Evolutionary conservation across 2,797 vertebrate species (phyloP).

Genomic region (Thripadectes ignobilis): DNA sequence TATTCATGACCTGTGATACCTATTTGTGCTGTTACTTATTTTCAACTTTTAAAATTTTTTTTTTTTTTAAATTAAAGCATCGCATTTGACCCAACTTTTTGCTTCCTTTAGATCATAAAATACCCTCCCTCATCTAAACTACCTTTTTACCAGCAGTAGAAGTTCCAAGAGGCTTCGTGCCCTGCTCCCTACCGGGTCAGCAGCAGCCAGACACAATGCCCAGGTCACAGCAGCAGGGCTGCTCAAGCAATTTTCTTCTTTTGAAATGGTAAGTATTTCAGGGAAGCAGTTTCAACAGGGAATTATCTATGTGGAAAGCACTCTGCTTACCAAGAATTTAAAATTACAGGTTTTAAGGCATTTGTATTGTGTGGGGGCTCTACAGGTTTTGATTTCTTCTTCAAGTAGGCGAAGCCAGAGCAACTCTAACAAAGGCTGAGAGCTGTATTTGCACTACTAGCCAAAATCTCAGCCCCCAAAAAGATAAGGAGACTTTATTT

Average conservation of each 20-base stretch:
- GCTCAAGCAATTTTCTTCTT: neutral
- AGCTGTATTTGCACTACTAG: neutral
- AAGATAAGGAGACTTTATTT: neutral
- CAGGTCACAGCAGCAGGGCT: neutral
- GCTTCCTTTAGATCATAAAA: neutral
- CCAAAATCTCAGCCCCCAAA: neutral
- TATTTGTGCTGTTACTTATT: neutral
- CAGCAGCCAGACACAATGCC: neutral
- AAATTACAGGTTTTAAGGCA: neutral
- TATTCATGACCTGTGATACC: neutral
- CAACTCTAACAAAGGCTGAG: slow-evolving; percentile 28
- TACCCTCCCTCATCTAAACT: neutral
- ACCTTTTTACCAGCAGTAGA: neutral
- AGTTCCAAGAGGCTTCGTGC: neutral
- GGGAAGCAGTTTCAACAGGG: neutral
- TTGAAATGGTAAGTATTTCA: neutral
- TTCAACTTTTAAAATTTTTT: neutral
- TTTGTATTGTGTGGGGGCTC: neutral
- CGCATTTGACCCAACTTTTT: neutral
- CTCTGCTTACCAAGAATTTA: neutral
- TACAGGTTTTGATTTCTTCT: neutral
- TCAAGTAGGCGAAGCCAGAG: neutral
- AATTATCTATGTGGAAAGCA: neutral
- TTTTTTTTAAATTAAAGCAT: neutral
- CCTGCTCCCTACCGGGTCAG: neutral